Base-by-base conservation (phyloP, 2,888 invertebrate genomes). In the Drosophila flavopinicola region DNA sequence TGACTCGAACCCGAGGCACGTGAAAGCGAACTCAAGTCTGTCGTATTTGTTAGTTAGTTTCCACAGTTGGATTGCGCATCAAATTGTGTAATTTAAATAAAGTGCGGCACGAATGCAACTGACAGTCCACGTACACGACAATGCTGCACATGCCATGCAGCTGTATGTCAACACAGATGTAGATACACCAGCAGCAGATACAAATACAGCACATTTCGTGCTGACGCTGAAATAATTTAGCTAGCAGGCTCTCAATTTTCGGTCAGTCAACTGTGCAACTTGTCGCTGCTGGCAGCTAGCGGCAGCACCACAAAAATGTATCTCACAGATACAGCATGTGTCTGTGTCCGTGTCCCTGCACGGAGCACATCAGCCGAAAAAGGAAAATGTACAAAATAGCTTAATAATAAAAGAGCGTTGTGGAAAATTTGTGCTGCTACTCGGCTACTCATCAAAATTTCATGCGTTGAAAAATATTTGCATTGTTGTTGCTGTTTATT, bases 31-130 rank as follows among this genome's bases (percentile, higher is more conserved):
- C 27, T 11, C 20, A 20, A 42, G 24, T 32, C 13, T 17, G 45
- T 37, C 53, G 42, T 56, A 58, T 52, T 59, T 69, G 51, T 41
- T 10, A 53, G 60, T 66, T 68, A 68, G 61, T 72, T 61, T 63
- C 38, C 64, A 68, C 38, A 53, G 63, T 58, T 53, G 63, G 52
- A 66, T 68, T 61, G 53, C 57, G 63, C 63, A 47, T 59, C 41
- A 67, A 84, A 70, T 80, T 84, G 70, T 61, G 58, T 80, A 80
- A 79, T 70, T 78, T 82, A 78, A 75, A 75, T 70, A 71, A 67
- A 78, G 54, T 60, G 57, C 1, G 29, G 57, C 61, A 51, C 64
- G 61, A 70, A 57, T 77, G 66, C 38, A 45, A 57, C 39, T 65
- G 60, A 66, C 74, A 66, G 66, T 33, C 7, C 17, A 33, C 13